Evolutionary conservation across 2,113 vertebrate species (phyloP), one percentile per base, ranked within the genome.

Genomic region (Coturnix japonica): DNA sequence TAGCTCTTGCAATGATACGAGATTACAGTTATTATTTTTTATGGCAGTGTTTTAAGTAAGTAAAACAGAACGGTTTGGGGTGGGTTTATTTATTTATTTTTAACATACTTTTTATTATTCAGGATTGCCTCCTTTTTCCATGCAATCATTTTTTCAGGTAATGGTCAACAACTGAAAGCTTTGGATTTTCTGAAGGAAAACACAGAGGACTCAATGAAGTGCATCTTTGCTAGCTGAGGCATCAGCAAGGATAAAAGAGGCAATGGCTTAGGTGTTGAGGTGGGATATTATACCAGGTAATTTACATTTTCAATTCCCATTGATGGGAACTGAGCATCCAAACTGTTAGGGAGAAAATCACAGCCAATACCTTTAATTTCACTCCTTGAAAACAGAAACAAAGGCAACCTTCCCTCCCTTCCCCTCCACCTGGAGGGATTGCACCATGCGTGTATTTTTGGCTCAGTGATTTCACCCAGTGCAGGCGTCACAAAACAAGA

Each of bases 121-220:
- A 67, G 75, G n/a, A 71, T 80, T 87, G 78, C 81, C 44, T 96
- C 49, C 39, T 89, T 95, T 94, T 87, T 82, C 85, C 87, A 67
- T 89, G 87, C 60, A 67, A 37, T 96, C 85, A 61, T 93, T 84
- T 91, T 92, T 92, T 96, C 79, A 95, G 81, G 65, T 79, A 71
- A 54, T 41, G 75, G 89, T 91, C 85, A 92, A 93, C 91, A 90
- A 53, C 80, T 19, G 79, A 77, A 66, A 78, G 67, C 81, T 91
- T 94, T 95, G 87, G 91, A 95, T 89, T 91, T 93, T 81, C 66
- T 91, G 89, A 91, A 90, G 70, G 66, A 81, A 87, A 93, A 91
- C 65, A 88, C 59, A 67, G 81, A 74, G 78, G 35, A 49, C 39
- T 93, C 69, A n/a, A 37, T 71, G 65, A 94, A 93, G 87, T 61